phyloP scores from a whole-genome alignment of 2,888 invertebrate species.

The Eurois occulta region DNA sequence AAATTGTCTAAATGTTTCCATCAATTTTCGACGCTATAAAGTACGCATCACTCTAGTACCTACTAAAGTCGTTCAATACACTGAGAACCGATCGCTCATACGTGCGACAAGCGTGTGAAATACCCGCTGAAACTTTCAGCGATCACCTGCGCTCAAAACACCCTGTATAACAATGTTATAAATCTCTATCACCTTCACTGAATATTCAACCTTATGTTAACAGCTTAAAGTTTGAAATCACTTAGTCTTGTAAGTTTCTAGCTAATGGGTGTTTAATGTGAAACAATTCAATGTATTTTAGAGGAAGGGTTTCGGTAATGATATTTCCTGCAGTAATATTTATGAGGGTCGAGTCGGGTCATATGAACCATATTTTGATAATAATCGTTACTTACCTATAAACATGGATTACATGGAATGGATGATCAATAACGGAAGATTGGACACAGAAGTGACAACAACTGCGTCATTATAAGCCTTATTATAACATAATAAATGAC shows the following conservation, averaged over 20 bases:
- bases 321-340: slow-evolving; percentile 58
- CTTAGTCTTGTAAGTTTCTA: neutral
- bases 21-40: neutral
- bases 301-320: slow-evolving; percentile 54
- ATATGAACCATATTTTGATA: slow-evolving; percentile 48
- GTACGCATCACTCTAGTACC: slow-evolving; percentile 18
- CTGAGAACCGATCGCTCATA: slow-evolving; percentile 45
- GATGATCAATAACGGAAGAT: neutral
- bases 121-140: slow-evolving; percentile 49
- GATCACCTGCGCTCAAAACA: slow-evolving; percentile 51
- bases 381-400: slow-evolving; percentile 42
- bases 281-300: slow-evolving; percentile 59
- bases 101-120: slow-evolving; percentile 29
- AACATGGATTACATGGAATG: slow-evolving; percentile 13
- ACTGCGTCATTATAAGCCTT: neutral
- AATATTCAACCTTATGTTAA: slow-evolving; percentile 31
- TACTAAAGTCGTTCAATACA: slow-evolving; percentile 37
- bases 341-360: slow-evolving; percentile 53
- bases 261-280: slow-evolving; percentile 43
- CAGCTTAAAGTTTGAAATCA: neutral
- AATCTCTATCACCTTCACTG: neutral
- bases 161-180: slow-evolving; percentile 5
- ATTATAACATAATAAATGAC: neutral
- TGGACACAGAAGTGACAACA: neutral
- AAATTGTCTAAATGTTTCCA: neutral